phyloP scores from a whole-genome alignment of 1,140 invertebrate genomes.

The Drosophila mojavensis region DNA sequence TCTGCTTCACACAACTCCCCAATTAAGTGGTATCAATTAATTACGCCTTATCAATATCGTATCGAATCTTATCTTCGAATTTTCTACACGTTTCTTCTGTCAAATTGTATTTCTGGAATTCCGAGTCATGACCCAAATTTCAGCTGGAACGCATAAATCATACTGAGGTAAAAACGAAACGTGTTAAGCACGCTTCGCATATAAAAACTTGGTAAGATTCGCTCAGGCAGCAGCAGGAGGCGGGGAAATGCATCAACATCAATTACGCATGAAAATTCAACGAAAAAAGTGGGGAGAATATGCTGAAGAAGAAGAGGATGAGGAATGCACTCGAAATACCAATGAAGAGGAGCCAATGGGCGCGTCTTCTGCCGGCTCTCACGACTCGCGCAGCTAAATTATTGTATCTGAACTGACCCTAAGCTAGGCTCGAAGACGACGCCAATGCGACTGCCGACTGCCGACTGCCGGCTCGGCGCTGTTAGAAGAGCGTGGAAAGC shows the following conservation, averaged over 20 bases:
- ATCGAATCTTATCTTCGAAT: slow-evolving; percentile 33
- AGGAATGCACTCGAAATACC: slow-evolving; percentile 4
- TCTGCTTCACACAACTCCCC: too few species aligned
- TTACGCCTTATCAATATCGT: background rate
- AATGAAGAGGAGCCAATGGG: slow-evolving; percentile 29
- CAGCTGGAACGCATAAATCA: slow-evolving; percentile 18
- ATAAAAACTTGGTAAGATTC: slow-evolving; percentile 51
- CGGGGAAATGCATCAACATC: slow-evolving; percentile 69
- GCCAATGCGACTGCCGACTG: slow-evolving; percentile 15
- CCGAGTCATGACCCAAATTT: slow-evolving; percentile 58
- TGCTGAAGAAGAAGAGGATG: background rate
- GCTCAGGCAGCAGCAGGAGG: background rate
- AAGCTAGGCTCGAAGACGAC: slow-evolving; percentile 14
- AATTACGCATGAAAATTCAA: slow-evolving; percentile 75
- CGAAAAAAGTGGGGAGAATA: background rate
- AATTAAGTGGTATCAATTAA: too few species aligned
- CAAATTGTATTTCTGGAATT: slow-evolving; percentile 34
- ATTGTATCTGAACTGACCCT: background rate
- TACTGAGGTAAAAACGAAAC: slow-evolving; percentile 35
- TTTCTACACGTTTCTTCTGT: background rate
- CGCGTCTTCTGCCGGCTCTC: slow-evolving; percentile 9
- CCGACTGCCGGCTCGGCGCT: slow-evolving; percentile 2
- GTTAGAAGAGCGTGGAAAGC: slow-evolving; percentile 30
- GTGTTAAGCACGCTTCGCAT: slow-evolving; percentile 67
- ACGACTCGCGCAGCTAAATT: background rate